Evolutionary conservation across 2,797 vertebrate species (phyloP), one percentile per base, ranked within the genome.

Genomic region (Melanogrammus aeglefinus): DNA sequence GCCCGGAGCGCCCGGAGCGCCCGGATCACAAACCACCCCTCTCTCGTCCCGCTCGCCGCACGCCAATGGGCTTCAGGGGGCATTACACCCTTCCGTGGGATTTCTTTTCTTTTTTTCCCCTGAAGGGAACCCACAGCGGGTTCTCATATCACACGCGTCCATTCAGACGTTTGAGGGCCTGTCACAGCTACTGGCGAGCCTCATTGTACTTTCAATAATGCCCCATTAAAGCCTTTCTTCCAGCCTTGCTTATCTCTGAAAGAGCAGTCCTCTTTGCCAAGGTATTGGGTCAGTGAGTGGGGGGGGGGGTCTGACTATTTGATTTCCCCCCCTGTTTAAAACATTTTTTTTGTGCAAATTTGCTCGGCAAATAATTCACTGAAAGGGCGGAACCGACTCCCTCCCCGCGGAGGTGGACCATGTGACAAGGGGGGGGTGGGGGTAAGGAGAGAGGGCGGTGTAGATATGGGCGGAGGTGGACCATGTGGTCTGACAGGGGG

Each of bases 121-220:
- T 31, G 77, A 87, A 88, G 88, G 81, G 78, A 89, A 84, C 87
- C 87, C 85, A 86, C 89, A 76, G 88, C 86, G 92, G 51, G 84
- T 92, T 93, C 93, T 93, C 88, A 92, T 92, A 92, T 90, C 86
- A 89, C 82, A 90, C 78, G 76, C 84, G 84, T 88, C 86, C 86
- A 92, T 91, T 94, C 90, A 91, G 81, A 86, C 80, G 80, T 77
- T 92, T 92, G 92, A 94, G 88, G 91, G 92, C 87, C 94, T 92
- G 90, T 94, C 94, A 93, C 84, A 84, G 82, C 86, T 84, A 88
- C 84, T 85, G 90, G 85, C 84, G 85, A 86, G 90, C 86, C 83
- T 93, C 91, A 94, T 94, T 94, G 92, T 95, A 87, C 85, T 73
- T 84, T 82, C 82, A 91, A 93, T 93, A 95, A 95, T 94, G 86